phyloP scores from a whole-genome alignment of 2,888 invertebrate genomes.

The Hypena proboscidalis region DNA sequence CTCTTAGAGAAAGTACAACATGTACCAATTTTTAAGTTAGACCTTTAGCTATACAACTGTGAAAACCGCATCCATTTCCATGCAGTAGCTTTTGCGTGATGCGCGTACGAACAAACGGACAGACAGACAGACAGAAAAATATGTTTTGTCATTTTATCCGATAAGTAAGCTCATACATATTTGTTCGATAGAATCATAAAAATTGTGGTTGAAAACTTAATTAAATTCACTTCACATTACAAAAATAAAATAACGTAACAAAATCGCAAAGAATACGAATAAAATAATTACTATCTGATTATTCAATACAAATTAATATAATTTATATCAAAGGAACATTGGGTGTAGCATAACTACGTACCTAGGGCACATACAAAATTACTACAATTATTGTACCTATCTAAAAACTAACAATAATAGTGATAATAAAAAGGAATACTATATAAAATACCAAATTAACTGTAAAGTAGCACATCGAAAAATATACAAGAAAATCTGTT shows the following conservation, averaged over 20 bases:
- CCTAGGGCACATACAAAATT: slow-evolving; percentile 50
- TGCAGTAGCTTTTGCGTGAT: too few relatives aligned
- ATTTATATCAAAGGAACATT: slow-evolving; percentile 56
- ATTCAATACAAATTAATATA: slow-evolving; percentile 49
- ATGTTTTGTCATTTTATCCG: too few relatives aligned
- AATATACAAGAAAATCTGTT: slow-evolving; percentile 54
- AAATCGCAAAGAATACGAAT: slow-evolving; percentile 30
- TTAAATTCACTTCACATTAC: slow-evolving; percentile 30
- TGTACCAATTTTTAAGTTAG: too few relatives aligned
- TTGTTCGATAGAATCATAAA: too few relatives aligned
- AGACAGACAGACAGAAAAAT: too few relatives aligned
- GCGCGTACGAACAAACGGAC: too few relatives aligned
- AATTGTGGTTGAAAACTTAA: too few relatives aligned
- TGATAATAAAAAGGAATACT: slow-evolving; percentile 38
- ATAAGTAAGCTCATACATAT: too few relatives aligned
- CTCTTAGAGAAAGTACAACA: too few relatives aligned
- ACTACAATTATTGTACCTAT: slow-evolving; percentile 45
- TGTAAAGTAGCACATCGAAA: slow-evolving; percentile 64
- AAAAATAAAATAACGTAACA: slow-evolving; percentile 35
- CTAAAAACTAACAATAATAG: slow-evolving; percentile 35
- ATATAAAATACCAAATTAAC: slow-evolving; percentile 51
- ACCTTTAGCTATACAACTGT: too few relatives aligned
- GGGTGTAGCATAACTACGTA: slow-evolving; percentile 49
- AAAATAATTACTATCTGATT: slow-evolving; percentile 40
- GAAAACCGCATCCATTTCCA: too few relatives aligned